Conservation (phyloP, 2,797 vertebrate genomes). For the Enteromius fasciolatus region DNA sequence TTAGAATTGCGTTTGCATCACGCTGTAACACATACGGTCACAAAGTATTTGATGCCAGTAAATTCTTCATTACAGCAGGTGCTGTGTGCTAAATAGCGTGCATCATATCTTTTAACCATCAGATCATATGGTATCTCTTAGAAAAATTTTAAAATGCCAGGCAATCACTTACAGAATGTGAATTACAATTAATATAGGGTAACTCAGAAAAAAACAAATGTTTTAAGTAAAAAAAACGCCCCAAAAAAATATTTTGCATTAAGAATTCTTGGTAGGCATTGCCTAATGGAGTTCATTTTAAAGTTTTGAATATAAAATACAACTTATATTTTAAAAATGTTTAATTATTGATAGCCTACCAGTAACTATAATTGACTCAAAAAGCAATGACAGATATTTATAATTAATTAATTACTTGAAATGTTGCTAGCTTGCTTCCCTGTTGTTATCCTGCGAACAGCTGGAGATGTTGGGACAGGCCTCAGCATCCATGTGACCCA, state of each 20-base stretch:
- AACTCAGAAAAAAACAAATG: background rate
- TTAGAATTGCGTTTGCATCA: background rate
- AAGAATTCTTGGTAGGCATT: background rate
- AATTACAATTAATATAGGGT: background rate
- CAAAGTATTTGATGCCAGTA: background rate
- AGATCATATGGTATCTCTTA: background rate
- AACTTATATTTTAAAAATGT: background rate
- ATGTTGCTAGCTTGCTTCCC: background rate
- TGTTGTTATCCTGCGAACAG: background rate
- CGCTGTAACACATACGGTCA: background rate
- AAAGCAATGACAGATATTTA: background rate
- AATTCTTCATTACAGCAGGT: background rate
- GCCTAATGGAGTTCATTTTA: background rate
- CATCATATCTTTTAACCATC: background rate
- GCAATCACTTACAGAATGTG: background rate
- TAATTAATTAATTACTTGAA: background rate
- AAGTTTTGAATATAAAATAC: background rate
- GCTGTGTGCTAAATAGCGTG: background rate
- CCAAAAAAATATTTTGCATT: too few species aligned
- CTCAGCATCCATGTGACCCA: background rate
- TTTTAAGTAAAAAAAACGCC: too few species aligned
- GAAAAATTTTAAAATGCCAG: slow-evolving; percentile 1
- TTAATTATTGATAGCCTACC: background rate
- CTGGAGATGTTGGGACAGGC: background rate
- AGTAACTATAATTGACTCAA: background rate